Evolutionary conservation across 37 sponge, comb jelly and placozoan genomes (phyloP).

Genomic region (Agelas oroides): DNA sequence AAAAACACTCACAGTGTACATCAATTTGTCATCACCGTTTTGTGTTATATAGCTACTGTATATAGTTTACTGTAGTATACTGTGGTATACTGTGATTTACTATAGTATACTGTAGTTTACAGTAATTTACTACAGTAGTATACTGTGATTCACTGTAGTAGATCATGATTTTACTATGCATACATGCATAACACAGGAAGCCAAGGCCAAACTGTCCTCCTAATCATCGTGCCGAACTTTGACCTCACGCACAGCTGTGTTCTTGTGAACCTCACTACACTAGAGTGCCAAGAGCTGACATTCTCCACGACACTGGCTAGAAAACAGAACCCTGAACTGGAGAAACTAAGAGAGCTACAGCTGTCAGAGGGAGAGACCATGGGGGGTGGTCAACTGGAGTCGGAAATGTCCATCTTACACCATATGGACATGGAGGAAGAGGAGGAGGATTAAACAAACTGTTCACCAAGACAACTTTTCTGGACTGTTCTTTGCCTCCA

Average conservation of each 20-base stretch:
- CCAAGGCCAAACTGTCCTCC: slow-evolving; percentile 63
- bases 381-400: neutral
- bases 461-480: too few relatives aligned
- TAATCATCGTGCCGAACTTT: slow-evolving; percentile 89
- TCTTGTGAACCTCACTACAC: slow-evolving; percentile 71
- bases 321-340: slow-evolving; percentile 35
- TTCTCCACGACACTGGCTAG: slow-evolving; percentile 32
- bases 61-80: too few relatives aligned
- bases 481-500: too few relatives aligned
- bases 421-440: slow-evolving; percentile 55
- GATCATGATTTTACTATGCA: too few relatives aligned
- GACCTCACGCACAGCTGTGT: slow-evolving; percentile 84
- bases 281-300: slow-evolving; percentile 65
- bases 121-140: too few relatives aligned
- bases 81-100: too few relatives aligned
- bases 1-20: too few relatives aligned
- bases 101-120: too few relatives aligned
- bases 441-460: neutral
- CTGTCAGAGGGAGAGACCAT: slow-evolving; percentile 11
- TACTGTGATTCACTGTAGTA: too few relatives aligned
- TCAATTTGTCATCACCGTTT: too few relatives aligned
- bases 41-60: too few relatives aligned
- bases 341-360: slow-evolving; percentile 17
- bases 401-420: slow-evolving; percentile 33
- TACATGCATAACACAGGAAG: slow-evolving; percentile 1